Percentiles rank a stretch among this genome's conserved stretches.
phyloP scores from a whole-genome alignment of 2,888 invertebrate species.

The Mechanitis mazaeus region DNA sequence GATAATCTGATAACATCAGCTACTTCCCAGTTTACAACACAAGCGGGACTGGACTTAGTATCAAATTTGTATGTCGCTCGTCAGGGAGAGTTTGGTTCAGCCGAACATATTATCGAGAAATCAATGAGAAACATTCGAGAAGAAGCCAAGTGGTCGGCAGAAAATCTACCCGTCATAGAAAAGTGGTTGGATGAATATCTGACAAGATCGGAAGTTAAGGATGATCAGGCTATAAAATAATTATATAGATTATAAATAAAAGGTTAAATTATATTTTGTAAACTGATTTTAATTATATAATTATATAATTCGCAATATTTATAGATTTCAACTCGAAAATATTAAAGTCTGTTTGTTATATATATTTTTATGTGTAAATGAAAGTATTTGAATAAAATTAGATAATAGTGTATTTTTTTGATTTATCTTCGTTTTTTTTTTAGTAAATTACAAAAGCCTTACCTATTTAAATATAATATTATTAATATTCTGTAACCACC shows the following conservation, averaged over 20 bases:
- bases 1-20: slow-evolving; percentile 84
- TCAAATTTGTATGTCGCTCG: slow-evolving; percentile 79
- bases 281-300: too few species aligned
- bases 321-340: too few species aligned
- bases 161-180: slow-evolving; percentile 84
- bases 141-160: slow-evolving; percentile 85
- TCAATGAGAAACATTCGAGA: slow-evolving; percentile 84
- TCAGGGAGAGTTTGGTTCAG: slow-evolving; percentile 82
- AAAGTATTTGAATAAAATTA: too few species aligned
- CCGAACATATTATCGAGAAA: slow-evolving; percentile 83
- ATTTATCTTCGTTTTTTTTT: too few species aligned
- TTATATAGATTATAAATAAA: not conserved
- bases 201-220: slow-evolving; percentile 29
- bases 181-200: slow-evolving; percentile 79
- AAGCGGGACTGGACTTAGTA: slow-evolving; percentile 83
- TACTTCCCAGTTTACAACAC: slow-evolving; percentile 84
- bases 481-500: too few species aligned
- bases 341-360: too few species aligned
- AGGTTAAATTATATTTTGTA: too few species aligned
- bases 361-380: too few species aligned
- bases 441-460: too few species aligned
- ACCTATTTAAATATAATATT: too few species aligned
- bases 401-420: too few species aligned
- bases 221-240: slow-evolving; percentile 21
- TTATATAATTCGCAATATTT: too few species aligned